phyloP scores from a whole-genome alignment of 2,797 vertebrate species.

The Acipenser transmontanus region DNA sequence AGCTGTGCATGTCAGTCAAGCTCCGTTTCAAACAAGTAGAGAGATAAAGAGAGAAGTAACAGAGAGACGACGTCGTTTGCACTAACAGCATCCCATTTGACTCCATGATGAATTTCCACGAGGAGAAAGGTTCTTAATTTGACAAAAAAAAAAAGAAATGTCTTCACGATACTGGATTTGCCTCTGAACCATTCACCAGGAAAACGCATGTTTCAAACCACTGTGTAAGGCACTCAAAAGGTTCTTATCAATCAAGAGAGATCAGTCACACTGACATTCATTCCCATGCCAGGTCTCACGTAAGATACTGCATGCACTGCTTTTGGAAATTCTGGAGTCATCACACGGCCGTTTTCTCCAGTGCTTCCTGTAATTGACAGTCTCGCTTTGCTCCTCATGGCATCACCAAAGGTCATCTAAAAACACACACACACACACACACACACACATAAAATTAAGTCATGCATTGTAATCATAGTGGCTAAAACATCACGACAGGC shows the following conservation, averaged over 20 bases:
- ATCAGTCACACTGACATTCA: slow-evolving; percentile 98
- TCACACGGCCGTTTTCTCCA: slow-evolving; percentile 96
- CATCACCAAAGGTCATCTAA: slow-evolving; percentile 93
- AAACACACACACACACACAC: slow-evolving; percentile 37
- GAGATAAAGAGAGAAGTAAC: slow-evolving; percentile 37
- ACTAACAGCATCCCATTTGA: slow-evolving; percentile 60
- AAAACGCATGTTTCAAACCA: slow-evolving; percentile 66
- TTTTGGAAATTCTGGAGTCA: slow-evolving; percentile 98
- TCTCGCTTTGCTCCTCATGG: slow-evolving; percentile 94
- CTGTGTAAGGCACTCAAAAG: slow-evolving; percentile 99
- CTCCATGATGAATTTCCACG: slow-evolving; percentile 70
- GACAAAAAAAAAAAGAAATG: slow-evolving; percentile 60
- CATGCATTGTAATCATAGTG: slow-evolving; percentile 5
- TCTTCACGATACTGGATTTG: slow-evolving; percentile 82
- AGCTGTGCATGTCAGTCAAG: slow-evolving; percentile 78
- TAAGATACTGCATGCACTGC: slow-evolving; percentile 95
- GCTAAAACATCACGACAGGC: slow-evolving; percentile 8
- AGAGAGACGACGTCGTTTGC: slow-evolving; percentile 63
- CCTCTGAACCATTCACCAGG: slow-evolving; percentile 64
- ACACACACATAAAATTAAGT: slow-evolving; percentile 5
- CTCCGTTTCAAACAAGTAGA: slow-evolving; percentile 68
- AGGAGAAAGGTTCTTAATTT: slow-evolving; percentile 67
- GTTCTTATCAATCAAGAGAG: slow-evolving; percentile 94
- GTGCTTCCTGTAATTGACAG: slow-evolving; percentile 96
- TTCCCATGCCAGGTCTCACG: slow-evolving; percentile 95